Conservation (phyloP, 2,797 vertebrate species). For the Gallinago stenura region DNA sequence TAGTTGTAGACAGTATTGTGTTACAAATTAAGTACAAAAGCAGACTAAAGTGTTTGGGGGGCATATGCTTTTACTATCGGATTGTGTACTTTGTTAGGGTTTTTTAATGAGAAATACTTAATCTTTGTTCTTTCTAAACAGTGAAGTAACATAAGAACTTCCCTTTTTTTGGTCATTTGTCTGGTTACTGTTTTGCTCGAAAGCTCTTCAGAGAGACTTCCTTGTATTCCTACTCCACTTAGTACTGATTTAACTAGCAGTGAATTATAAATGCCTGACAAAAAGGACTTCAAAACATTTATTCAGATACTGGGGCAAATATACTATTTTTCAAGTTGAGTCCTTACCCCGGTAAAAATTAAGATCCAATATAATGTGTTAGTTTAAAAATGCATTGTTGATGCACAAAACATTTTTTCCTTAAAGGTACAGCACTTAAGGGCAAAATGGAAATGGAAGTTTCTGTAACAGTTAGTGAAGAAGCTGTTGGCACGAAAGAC, state of each 20-base stretch:
- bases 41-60: neutral
- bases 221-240: neutral
- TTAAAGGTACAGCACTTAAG: neutral
- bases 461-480: neutral
- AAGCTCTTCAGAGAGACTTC: neutral
- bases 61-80: neutral
- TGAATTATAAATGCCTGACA: neutral
- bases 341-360: neutral
- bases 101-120: neutral
- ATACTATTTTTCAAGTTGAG: neutral
- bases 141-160: neutral
- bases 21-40: neutral
- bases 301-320: neutral
- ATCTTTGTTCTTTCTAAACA: neutral
- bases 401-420: neutral
- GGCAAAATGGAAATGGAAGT: neutral
- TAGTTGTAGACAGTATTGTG: neutral
- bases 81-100: neutral
- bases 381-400: neutral
- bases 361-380: neutral
- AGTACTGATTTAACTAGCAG: neutral
- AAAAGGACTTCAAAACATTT: neutral
- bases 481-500: neutral
- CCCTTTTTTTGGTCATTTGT: neutral
- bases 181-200: neutral